phyloP scores from a whole-genome alignment of 1,140 invertebrate species.

The Aphidius ervi region DNA sequence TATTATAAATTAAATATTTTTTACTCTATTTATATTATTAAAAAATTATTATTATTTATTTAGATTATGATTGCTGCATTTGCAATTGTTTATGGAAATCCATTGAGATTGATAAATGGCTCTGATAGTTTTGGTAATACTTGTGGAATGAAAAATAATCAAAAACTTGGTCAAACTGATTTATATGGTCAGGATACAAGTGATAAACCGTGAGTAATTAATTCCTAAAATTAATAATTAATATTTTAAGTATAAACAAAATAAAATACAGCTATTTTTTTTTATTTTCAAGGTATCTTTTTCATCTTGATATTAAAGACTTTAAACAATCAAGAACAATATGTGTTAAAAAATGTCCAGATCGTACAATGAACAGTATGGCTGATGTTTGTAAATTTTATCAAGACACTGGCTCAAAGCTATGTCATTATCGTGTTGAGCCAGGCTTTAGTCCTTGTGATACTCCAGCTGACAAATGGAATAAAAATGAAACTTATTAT shows the following conservation, averaged over 20 bases:
- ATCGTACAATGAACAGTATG: conserved; percentile 58
- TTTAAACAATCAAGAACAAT: conserved; percentile 76
- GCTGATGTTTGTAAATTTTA: conserved; percentile 75
- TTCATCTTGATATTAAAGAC: conserved; percentile 79
- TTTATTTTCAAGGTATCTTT: conserved; percentile 62
- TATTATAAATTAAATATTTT: conserved; percentile 26
- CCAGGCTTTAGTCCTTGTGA: conserved; percentile 42
- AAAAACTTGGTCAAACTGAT: conserved; percentile 67
- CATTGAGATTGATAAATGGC: conserved; percentile 81
- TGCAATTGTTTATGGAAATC: conserved; percentile 86
- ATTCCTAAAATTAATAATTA: not conserved
- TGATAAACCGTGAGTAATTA: conserved; percentile 62
- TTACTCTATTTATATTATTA: no score
- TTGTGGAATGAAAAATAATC: conserved; percentile 79
- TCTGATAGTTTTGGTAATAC: conserved; percentile 96
- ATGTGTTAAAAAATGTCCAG: conserved; percentile 86
- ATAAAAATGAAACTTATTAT: conserved; percentile 62
- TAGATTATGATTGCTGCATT: conserved; percentile 83
- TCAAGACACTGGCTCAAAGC: conserved; percentile 63
- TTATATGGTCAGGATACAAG: conserved; percentile 77
- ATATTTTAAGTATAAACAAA: conserved; percentile 3
- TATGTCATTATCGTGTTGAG: conserved; percentile 65
- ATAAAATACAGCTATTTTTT: not conserved
- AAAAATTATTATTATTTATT: no score
- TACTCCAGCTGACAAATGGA: conserved; percentile 32